Percentiles rank a stretch among this genome's conserved stretches.
Conservation (phyloP, 2,888 invertebrate genomes). For the Chorisops tibialis region DNA sequence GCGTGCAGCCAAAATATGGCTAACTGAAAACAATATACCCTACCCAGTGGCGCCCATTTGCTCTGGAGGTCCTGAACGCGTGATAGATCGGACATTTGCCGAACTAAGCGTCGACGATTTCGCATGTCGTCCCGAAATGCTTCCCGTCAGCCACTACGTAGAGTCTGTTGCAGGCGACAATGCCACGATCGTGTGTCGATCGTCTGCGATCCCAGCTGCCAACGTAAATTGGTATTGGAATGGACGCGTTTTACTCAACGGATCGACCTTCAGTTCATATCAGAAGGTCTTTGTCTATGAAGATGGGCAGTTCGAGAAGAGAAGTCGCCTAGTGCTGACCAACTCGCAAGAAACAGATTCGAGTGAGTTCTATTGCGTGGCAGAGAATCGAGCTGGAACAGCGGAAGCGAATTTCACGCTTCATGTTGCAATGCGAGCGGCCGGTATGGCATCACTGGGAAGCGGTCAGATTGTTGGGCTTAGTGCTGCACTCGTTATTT, state of each 20-base stretch:
- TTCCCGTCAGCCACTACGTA: slow-evolving; percentile 71
- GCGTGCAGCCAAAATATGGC: slow-evolving; percentile 77
- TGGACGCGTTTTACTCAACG: slow-evolving; percentile 72
- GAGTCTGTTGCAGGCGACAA: slow-evolving; percentile 80
- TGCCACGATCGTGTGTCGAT: slow-evolving; percentile 77
- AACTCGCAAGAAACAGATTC: slow-evolving; percentile 81
- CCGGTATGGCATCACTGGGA: slow-evolving; percentile 76
- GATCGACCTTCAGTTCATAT: slow-evolving; percentile 73
- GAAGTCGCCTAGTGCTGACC: slow-evolving; percentile 71
- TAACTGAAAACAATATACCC: slow-evolving; percentile 71
- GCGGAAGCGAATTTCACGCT: slow-evolving; percentile 87
- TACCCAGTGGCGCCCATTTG: slow-evolving; percentile 77
- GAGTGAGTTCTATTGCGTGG: slow-evolving; percentile 83
- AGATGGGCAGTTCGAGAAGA: slow-evolving; percentile 72
- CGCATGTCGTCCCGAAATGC: slow-evolving; percentile 79
- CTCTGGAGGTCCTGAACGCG: slow-evolving; percentile 65
- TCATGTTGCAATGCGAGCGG: slow-evolving; percentile 72
- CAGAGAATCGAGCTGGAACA: slow-evolving; percentile 84
- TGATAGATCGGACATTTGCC: slow-evolving; percentile 69
- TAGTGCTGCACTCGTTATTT: slow-evolving; percentile 74
- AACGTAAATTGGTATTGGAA: slow-evolving; percentile 85
- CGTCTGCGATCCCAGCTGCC: slow-evolving; percentile 77
- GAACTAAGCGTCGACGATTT: slow-evolving; percentile 78
- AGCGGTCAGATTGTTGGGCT: slow-evolving; percentile 83
- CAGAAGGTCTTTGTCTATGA: slow-evolving; percentile 75